These are phyloP conservation scores for Sphaerodactylus townsendi DNA, from an alignment of 2,113 vertebrate species.

Conservation along the genomic window DNA sequence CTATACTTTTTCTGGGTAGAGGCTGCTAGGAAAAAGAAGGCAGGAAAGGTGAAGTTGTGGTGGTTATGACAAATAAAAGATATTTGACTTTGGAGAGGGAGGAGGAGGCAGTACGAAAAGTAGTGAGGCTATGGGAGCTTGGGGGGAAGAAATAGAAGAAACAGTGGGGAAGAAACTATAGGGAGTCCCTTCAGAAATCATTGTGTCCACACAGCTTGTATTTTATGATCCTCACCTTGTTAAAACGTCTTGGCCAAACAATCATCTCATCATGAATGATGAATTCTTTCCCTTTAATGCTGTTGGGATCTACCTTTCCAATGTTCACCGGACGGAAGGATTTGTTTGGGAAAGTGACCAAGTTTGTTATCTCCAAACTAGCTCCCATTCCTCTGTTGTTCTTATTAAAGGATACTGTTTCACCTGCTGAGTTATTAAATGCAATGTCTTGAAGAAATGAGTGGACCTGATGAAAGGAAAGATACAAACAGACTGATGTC, in stretches of 20 bases:
- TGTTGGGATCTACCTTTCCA: not conserved
- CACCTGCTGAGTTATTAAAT: not conserved
- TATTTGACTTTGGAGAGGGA: too few relatives aligned
- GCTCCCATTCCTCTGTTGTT: not conserved
- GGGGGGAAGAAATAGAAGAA: too few relatives aligned
- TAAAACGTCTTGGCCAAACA: not conserved
- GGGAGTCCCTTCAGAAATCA: too few relatives aligned
- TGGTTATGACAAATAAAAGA: too few relatives aligned
- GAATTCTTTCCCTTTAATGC: not conserved
- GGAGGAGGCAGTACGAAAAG: too few relatives aligned
- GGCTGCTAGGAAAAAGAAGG: too few relatives aligned
- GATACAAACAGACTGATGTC: not conserved
- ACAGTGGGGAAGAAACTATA: too few relatives aligned
- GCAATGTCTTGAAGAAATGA: not conserved
- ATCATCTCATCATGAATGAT: not conserved
- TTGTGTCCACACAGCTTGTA: too few relatives aligned
- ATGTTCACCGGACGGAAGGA: not conserved
- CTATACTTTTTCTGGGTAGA: too few relatives aligned
- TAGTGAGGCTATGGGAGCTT: too few relatives aligned
- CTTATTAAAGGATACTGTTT: not conserved
- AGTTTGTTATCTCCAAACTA: not conserved
- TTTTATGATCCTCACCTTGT: not conserved
- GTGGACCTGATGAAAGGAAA: not conserved
- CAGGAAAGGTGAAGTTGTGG: too few relatives aligned
- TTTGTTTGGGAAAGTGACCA: not conserved